phyloP scores from a whole-genome alignment of 2,888 invertebrate genomes.

The Drosophila mercatorum region DNA sequence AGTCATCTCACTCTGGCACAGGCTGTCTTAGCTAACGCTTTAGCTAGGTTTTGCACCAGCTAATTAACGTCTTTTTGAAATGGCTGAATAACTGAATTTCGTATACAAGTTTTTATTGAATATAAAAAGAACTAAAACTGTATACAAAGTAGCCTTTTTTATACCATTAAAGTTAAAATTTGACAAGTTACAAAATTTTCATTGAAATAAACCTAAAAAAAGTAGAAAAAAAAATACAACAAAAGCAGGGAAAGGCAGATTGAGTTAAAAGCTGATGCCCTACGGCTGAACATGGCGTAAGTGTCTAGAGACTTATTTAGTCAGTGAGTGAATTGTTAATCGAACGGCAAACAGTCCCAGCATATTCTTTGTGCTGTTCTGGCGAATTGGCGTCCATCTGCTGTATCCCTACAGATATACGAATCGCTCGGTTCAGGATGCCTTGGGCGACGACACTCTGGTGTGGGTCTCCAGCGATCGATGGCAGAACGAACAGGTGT shows the following conservation, averaged over 20 bases:
- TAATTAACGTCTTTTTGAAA: slow-evolving; percentile 1
- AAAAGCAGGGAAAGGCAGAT: slow-evolving; percentile 3
- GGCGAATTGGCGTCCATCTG: slow-evolving; percentile 38
- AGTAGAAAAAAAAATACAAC: not conserved
- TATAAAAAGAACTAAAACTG: not conserved
- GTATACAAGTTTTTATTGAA: not conserved
- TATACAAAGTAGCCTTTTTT: not conserved
- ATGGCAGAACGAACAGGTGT: slow-evolving; percentile 4
- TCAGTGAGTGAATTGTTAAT: not conserved
- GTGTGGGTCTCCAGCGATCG: slow-evolving; percentile 25
- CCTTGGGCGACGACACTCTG: slow-evolving; percentile 31
- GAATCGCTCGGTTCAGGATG: slow-evolving; percentile 28
- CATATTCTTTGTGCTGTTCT: slow-evolving; percentile 26
- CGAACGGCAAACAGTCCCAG: slow-evolving; percentile 5
- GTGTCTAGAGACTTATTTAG: not conserved
- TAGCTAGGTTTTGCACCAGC: slow-evolving; percentile 19
- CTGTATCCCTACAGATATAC: slow-evolving; percentile 40
- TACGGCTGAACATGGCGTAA: slow-evolving; percentile 19
- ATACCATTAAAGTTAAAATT: not conserved
- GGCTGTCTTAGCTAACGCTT: slow-evolving; percentile 18
- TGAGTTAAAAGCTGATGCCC: not conserved
- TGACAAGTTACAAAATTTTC: slow-evolving; percentile 4
- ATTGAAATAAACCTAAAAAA: not conserved
- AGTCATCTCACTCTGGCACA: not conserved
- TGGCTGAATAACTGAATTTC: not conserved